Evolutionary conservation across 2,797 vertebrate genomes (phyloP), one percentile per base, ranked within the genome.

Genomic region (Leptodactylus fallax): DNA sequence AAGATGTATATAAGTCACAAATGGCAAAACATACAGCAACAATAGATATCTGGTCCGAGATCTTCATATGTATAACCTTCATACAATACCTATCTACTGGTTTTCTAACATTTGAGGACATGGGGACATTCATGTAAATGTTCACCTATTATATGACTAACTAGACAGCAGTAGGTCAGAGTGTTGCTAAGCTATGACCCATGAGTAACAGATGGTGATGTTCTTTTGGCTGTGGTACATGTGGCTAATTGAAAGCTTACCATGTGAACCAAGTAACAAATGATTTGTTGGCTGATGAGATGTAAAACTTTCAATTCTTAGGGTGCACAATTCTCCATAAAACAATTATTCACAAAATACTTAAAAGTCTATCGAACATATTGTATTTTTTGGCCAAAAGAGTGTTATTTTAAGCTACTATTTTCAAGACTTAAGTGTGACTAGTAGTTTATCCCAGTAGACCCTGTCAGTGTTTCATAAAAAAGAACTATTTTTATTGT

Each of bases 341-440:
- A 60, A 21, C 7, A 78, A 7, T 78, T 78, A 3, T 78, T 78
- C 45, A 23, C 21, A 53, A 14, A 53, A 45, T n/a, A 27, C n/a
- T 17, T 45, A 53, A n/a, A 63, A 45, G 16, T 51, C n/a, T 63
- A 55, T 76, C 71, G 47, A 72, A 92, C 91, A 84, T 92, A 83
- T 71, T 71, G 71, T 91, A 85, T 51, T 55, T 49, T 60, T 51
- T 61, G 10, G 65, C 47, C n/a, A 27, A 79, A 27, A 53, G 13
- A 5, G 49, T 78, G 74, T 85, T 78, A 55, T 65, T 85, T 4
- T 63, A 85, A 85, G 84, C 60, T 85, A 78, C 60, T 85, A 63
- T 45, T 63, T 71, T 63, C 67, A 45, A 47, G 45, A 81, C 21
- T 74, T 81, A 53, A 74, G 55, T 72, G 67, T 87, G 79, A 71